Evolutionary conservation across 1,140 invertebrate genomes (phyloP).

Genomic region (Drosophila yakuba): DNA sequence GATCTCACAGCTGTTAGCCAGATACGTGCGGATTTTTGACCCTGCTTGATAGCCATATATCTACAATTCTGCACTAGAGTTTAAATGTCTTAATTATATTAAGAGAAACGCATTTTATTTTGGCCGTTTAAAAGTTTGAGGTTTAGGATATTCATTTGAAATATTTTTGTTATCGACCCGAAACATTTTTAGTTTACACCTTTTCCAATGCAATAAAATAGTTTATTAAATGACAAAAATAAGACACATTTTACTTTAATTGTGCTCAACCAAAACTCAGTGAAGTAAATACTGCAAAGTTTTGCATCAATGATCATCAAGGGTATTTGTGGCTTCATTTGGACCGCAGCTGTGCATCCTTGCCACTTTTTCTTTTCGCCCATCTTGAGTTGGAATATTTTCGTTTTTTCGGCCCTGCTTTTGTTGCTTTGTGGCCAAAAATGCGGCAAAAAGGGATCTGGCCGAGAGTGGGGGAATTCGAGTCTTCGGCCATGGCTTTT

Average conservation of each 20-base stretch:
- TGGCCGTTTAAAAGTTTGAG: too few species aligned
- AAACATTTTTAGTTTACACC: too few species aligned
- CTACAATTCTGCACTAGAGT: too few species aligned
- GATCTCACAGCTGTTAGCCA: neutral
- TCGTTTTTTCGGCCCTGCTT: conserved; percentile 12
- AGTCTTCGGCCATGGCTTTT: conserved; percentile 63
- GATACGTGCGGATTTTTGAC: neutral
- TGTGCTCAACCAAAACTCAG: neutral
- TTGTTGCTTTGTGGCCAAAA: conserved; percentile 53
- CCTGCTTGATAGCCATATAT: too few species aligned
- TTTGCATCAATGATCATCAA: conserved; percentile 38
- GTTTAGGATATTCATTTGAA: too few species aligned
- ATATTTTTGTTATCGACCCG: too few species aligned
- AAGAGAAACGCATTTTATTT: too few species aligned
- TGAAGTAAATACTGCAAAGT: conserved; percentile 28
- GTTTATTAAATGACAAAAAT: too few species aligned
- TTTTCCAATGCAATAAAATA: too few species aligned
- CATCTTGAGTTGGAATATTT: conserved; percentile 50
- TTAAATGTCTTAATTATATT: too few species aligned
- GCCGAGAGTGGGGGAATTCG: neutral
- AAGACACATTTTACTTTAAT: too few species aligned
- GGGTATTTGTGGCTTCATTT: conserved; percentile 33
- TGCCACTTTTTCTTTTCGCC: conserved; percentile 10
- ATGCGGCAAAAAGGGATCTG: conserved; percentile 28
- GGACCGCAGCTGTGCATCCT: conserved; percentile 29